Evolutionary conservation across 2,888 invertebrate species (phyloP), one percentile per base, ranked within the genome.

Genomic region (Melipona beecheii): DNA sequence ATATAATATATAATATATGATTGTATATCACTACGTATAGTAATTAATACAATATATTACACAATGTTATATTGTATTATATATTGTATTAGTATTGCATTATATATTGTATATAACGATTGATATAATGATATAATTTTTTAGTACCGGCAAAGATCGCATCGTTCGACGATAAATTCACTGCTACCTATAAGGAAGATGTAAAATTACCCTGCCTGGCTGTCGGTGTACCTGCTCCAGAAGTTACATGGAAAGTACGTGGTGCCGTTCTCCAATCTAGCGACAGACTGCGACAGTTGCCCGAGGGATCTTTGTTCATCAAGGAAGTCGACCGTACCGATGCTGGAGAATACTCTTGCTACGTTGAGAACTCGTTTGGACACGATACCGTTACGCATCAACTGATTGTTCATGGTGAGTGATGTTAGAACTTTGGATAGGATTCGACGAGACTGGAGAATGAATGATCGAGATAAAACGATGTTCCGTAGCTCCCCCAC

Each of bases 301-400:
- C 98, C 24, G 98, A 99, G 94, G 99, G 99, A 43, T 98, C 98
- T 0, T 95, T 99, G n/a, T 96, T 98, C 91, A 98, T 99, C 83
- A 97, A 97, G 82, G 97, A 98, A 87, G 98, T 98, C 0, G 97
- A 97, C 70, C 96, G 98, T 52, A 97, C 97, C 85, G 99, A 99
- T 95, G 98, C 98, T 76, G 99, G 98, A 76, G 98, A 99, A 95
- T 99, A 99, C 94, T 97, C 98, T 0, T 99, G 99, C 95, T 97
- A 97, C 91, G 98, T 98, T 27, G 98, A 98, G 93, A 99, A 99
- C 95, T 97, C 97, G 43, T 98, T 98, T 94, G 99, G 99, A 72
- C 97, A 98, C 90, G 99, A 99, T 92, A 97, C 98, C 24, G 98
- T 99, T 73, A 98, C 98, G 0, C 98, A 98, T 94, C 97, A 97